Evolutionary conservation across 2,888 invertebrate genomes (phyloP), one percentile per base, ranked within the genome.

Genomic region (Hesperia comma): DNA sequence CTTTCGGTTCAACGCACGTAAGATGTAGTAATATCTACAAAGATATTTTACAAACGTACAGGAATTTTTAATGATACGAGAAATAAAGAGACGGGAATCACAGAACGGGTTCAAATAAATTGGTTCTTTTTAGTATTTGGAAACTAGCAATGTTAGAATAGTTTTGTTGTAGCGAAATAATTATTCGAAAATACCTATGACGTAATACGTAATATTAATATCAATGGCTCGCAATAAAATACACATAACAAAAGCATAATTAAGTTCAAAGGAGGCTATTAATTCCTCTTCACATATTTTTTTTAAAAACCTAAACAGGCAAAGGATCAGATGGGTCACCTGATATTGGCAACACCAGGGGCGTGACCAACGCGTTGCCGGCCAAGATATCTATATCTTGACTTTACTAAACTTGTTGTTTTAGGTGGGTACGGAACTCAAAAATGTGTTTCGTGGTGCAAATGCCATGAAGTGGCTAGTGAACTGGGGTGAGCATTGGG

Each of bases 381-480:
- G n/a, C n/a, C n/a, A n/a, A n/a, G n/a, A n/a, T n/a, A n/a, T n/a
- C n/a, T n/a, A n/a, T n/a, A n/a, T n/a, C n/a, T n/a, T n/a, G n/a
- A n/a, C n/a, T n/a, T n/a, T 8, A 12, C 41, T 41, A 26, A 26
- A 26, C 26, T 26, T 26, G 2, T 26, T 37, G 32, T 76, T 76
- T n/a, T 61, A 88, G 87, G 90, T 88, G 55, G 93, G 94, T 6
- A 70, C 80, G 26, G 94, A 95, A 75, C 74, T 96, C 0, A 93
- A 94, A 15, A 87, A 88, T 2, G 87, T 92, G 0, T 94, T 96
- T 77, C 84, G 87, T 10, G 94, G 95, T 0, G 77, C 88, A 15
- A 94, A 95, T 71, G 81, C 93, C 0, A 79, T 96, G 57, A 94
- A 94, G 72, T 93, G 86, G 78, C 78, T 93, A 58, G 78, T 77